phyloP scores from a whole-genome alignment of 2,113 vertebrate genomes.

The Phalacrocorax aristotelis region DNA sequence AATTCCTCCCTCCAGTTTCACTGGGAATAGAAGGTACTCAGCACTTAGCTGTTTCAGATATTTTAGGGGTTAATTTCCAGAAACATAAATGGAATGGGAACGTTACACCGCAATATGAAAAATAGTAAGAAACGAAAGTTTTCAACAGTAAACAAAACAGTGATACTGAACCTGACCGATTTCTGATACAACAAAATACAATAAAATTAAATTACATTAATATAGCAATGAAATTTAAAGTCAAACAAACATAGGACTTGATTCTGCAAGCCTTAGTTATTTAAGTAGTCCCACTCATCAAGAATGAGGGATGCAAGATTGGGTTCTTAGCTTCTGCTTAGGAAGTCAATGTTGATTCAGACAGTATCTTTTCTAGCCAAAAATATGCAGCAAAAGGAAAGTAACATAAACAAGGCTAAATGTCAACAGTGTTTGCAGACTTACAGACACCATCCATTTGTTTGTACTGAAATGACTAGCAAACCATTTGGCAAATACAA shows the following conservation, averaged over 20 bases:
- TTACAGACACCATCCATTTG: slow-evolving; percentile 78
- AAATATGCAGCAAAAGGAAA: slow-evolving; percentile 76
- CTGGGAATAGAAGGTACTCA: background rate
- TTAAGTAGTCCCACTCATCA: slow-evolving; percentile 18
- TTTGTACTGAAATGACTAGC: slow-evolving; percentile 78
- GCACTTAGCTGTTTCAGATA: background rate
- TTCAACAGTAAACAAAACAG: background rate
- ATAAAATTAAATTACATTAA: background rate
- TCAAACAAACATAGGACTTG: slow-evolving; percentile 29
- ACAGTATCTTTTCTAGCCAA: slow-evolving; percentile 75
- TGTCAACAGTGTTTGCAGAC: slow-evolving; percentile 80
- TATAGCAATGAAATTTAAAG: background rate
- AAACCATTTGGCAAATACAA: slow-evolving; percentile 78
- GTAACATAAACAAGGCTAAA: slow-evolving; percentile 81
- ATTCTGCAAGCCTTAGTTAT: slow-evolving; percentile 51
- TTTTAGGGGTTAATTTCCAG: slow-evolving; percentile 46
- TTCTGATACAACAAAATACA: background rate
- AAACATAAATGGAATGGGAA: background rate
- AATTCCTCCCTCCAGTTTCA: slow-evolving; percentile 29
- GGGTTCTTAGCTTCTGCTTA: slow-evolving; percentile 66
- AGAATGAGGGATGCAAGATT: slow-evolving; percentile 31
- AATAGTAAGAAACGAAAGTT: background rate
- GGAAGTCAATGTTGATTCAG: slow-evolving; percentile 73
- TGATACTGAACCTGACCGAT: fast-evolving
- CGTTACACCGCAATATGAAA: background rate